phyloP scores from a whole-genome alignment of 2,888 invertebrate genomes.

The Bugula neritina region DNA sequence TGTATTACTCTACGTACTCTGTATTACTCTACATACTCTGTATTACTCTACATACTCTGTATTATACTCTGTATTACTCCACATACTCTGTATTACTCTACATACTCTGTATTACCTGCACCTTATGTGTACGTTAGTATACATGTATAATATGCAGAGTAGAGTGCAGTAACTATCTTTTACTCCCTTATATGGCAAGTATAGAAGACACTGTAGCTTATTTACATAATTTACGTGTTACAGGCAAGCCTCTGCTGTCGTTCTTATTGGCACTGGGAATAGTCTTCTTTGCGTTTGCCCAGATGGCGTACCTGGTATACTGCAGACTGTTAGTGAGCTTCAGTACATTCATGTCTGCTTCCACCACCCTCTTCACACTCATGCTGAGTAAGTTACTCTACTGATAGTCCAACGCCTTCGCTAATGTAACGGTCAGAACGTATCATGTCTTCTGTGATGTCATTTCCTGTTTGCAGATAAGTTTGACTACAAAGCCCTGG shows the following conservation, averaged over 20 bases:
- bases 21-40: no score
- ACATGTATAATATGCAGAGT: not conserved
- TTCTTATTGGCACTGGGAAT: conserved; percentile 45
- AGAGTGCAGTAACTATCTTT: not conserved
- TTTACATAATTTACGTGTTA: no score
- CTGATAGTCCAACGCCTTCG: no score
- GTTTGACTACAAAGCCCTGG: conserved; percentile 45
- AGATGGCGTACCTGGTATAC: conserved; percentile 35
- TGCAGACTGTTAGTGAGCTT: conserved; percentile 32
- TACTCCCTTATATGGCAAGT: no score
- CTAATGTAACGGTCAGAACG: no score
- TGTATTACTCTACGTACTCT: no score
- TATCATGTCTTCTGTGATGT: not conserved
- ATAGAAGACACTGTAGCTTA: no score
- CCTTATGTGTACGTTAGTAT: not conserved
- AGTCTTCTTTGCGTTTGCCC: conserved; percentile 41
- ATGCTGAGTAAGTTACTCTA: conserved; percentile 35
- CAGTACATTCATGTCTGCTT: conserved; percentile 36
- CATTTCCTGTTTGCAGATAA: conserved; percentile 37
- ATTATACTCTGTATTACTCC: no score
- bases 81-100: no score
- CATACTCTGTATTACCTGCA: no score
- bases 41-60: no score
- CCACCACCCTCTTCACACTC: conserved; percentile 41
- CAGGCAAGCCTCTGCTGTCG: conserved; percentile 39